phyloP scores from a whole-genome alignment of 2,797 vertebrate species.

The Micrastur ruficollis region DNA sequence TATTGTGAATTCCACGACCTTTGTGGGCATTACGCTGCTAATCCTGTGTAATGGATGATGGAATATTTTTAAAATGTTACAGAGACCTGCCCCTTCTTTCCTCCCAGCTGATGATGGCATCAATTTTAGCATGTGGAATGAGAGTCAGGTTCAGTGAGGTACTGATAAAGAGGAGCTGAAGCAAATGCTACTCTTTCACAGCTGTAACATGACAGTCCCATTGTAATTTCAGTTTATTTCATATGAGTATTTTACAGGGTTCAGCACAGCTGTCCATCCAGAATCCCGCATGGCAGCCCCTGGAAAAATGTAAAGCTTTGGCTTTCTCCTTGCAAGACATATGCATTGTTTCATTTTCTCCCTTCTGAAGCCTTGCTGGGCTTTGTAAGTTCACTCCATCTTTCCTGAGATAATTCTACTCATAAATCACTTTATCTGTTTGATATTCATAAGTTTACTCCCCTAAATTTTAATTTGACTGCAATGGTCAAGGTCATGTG shows the following conservation, averaged over 20 bases:
- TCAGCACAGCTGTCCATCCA: neutral
- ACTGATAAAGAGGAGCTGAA: neutral
- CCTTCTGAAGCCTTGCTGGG: neutral
- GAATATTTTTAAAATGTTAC: neutral
- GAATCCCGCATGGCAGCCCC: neutral
- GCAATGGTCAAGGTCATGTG: neutral
- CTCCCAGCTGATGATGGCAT: neutral
- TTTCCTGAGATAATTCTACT: neutral
- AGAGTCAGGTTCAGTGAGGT: neutral
- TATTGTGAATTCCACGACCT: neutral
- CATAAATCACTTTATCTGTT: neutral
- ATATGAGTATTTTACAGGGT: neutral
- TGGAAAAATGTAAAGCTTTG: neutral
- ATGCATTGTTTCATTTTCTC: neutral
- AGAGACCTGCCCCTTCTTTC: neutral
- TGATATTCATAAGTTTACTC: neutral
- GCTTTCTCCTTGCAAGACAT: too few species aligned
- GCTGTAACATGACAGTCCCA: neutral
- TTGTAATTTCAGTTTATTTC: neutral
- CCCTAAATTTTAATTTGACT: neutral
- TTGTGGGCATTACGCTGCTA: neutral
- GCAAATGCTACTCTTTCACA: neutral
- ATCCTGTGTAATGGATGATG: neutral
- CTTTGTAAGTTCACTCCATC: neutral
- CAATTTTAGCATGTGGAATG: rapidly evolving